Conservation (phyloP, 1,140 invertebrate species). For the Euwallacea fornicatus region DNA sequence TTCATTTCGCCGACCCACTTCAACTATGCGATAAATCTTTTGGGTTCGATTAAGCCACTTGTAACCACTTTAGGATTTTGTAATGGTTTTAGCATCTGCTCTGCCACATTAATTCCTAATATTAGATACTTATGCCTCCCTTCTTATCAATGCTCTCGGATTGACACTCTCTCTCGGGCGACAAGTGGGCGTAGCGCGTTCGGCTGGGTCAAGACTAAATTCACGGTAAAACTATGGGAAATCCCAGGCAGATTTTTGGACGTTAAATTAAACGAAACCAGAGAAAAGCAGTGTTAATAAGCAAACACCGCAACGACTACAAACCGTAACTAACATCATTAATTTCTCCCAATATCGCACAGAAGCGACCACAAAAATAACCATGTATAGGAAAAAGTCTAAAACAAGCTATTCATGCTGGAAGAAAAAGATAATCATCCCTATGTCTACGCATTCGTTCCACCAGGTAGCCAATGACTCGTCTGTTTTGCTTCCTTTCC, state of each 20-base stretch:
- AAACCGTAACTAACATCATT: slow-evolving; percentile 9
- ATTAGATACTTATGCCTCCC: background rate
- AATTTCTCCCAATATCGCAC: slow-evolving; percentile 26
- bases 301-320: background rate
- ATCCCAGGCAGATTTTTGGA: too few relatives aligned
- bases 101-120: background rate
- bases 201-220: too few relatives aligned
- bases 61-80: slow-evolving; percentile 1
- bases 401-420: slow-evolving; percentile 11
- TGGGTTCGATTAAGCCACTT: slow-evolving; percentile 1
- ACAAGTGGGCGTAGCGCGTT: too few relatives aligned
- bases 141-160: too few relatives aligned
- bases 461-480: slow-evolving; percentile 36
- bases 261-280: background rate
- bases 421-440: slow-evolving; percentile 16
- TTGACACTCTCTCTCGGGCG: too few relatives aligned
- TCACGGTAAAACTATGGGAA: too few relatives aligned
- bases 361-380: slow-evolving; percentile 19
- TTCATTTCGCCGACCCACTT: slow-evolving; percentile 9
- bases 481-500: slow-evolving; percentile 17
- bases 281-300: background rate
- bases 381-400: slow-evolving; percentile 14
- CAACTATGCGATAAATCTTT: slow-evolving; percentile 1
- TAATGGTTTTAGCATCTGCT: slow-evolving; percentile 2
- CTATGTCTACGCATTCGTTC: slow-evolving; percentile 29